Evolutionary conservation across 2,888 invertebrate genomes (phyloP).

Genomic region (Pantelozetes paolii): DNA sequence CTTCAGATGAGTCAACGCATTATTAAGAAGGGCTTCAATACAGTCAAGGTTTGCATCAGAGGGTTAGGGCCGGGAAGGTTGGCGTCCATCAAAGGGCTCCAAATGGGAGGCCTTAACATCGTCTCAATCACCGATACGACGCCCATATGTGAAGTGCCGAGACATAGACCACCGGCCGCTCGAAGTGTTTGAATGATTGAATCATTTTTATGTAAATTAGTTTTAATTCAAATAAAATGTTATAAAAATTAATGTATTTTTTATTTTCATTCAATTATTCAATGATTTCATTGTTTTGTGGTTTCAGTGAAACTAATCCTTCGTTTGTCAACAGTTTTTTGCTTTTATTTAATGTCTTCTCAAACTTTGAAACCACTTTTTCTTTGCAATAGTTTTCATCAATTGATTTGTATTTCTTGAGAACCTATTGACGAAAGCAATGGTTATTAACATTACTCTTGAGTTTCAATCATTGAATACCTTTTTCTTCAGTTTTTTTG

Average conservation of each 20-base stretch:
- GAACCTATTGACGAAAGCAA: not conserved
- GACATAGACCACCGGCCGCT: slow-evolving; percentile 30
- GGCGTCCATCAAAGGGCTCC: slow-evolving; percentile 86
- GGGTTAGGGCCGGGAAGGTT: slow-evolving; percentile 85
- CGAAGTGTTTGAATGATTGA: slow-evolving; percentile 39
- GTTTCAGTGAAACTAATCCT: not conserved
- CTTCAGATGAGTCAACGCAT: slow-evolving; percentile 49
- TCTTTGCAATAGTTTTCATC: not conserved
- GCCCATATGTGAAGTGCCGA: slow-evolving; percentile 50
- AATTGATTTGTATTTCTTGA: not conserved
- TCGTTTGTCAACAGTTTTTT: not conserved
- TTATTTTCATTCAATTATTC: too few relatives aligned
- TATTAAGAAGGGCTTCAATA: slow-evolving; percentile 65
- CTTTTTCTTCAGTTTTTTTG: slow-evolving; percentile 43
- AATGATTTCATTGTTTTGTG: too few relatives aligned
- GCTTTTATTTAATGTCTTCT: not conserved
- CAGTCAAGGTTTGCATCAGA: slow-evolving; percentile 69
- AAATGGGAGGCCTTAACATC: slow-evolving; percentile 83
- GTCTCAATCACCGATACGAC: slow-evolving; percentile 90
- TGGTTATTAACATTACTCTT: not conserved
- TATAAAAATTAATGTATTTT: too few relatives aligned
- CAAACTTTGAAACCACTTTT: not conserved
- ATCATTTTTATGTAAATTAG: too few relatives aligned
- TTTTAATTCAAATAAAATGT: too few relatives aligned
- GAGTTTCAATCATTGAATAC: slow-evolving; percentile 19